Evolutionary conservation across 2,797 vertebrate species (phyloP), one percentile per base, ranked within the genome.

Genomic region (Etheostoma nigrum): DNA sequence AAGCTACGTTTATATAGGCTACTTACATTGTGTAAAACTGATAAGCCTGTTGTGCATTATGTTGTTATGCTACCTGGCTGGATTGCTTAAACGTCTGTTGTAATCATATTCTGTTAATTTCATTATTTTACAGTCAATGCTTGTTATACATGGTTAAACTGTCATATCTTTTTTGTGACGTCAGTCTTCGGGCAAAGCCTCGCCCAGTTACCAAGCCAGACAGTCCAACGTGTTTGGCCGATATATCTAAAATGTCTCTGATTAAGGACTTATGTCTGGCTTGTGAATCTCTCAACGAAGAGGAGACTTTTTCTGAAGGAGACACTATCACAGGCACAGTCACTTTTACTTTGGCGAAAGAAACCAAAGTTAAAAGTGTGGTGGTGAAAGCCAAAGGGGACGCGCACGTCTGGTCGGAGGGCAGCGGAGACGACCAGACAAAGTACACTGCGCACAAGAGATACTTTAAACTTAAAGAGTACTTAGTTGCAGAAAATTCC

Each of bases 391-490:
- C 91, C 0, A 96, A 96, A 86, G 97, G 97, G 19, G 95, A 96
- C 14, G 96, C 96, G 0, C 86, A 93, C 72, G 96, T 97, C n/a
- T 99, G 98, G 97, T 93, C 93, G 0, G 95, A 96, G 6, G 74
- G 65, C 0, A 27, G 0, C 0, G 84, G 73, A 0, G 95, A 95
- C 19, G 76, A 93, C 63, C 79, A 91, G 5, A 90, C 59, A 0
- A 85, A 91, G 27, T 94, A 96, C 83, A 59, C 1, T 2, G 95
- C 94, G 55, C 92, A 95, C 92, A 95, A 93, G 76, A 95, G 95
- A 81, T 97, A 96, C 84, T 96, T 98, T 72, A 97, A 96, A 90
- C 86, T 96, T 57, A 97, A 97, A 76, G 91, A 96, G 80, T 74
- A 93, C 71, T 75, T 98, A 4, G 90, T 97, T 65, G 90, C 90